Percentiles rank a stretch among this genome's conserved stretches.
Conservation (phyloP, 2,797 vertebrate genomes). For the Emydoidea blandingii region DNA sequence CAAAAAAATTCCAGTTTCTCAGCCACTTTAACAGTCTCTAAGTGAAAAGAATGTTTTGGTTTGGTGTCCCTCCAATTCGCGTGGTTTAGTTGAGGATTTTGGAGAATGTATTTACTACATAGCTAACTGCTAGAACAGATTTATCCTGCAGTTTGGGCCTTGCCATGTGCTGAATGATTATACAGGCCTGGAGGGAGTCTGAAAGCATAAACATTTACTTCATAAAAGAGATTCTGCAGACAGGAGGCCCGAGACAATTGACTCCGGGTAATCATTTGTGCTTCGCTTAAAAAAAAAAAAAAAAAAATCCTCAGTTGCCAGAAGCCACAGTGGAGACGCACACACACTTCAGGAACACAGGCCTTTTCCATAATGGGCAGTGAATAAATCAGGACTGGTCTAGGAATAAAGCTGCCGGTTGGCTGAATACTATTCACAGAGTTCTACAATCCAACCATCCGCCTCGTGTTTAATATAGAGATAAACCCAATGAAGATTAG, state of each 20-base stretch:
- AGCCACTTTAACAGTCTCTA: slow-evolving; percentile 48
- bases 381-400: not conserved
- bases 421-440: not conserved
- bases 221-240: slow-evolving; percentile 65
- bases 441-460: not conserved
- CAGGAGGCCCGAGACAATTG: slow-evolving; percentile 53
- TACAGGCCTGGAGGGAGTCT: slow-evolving; percentile 46
- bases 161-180: slow-evolving; percentile 62
- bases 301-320: not conserved
- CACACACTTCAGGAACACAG: not conserved
- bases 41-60: slow-evolving; percentile 61
- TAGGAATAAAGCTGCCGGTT: not conserved
- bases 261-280: slow-evolving; percentile 46
- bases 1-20: slow-evolving; percentile 71
- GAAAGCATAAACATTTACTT: slow-evolving; percentile 60
- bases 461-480: not conserved
- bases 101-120: slow-evolving; percentile 60
- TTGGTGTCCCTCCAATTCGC: slow-evolving; percentile 66
- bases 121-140: slow-evolving; percentile 62
- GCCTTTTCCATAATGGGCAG: slow-evolving; percentile 22
- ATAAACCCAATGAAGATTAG: slow-evolving; percentile 11
- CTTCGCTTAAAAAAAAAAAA: not conserved
- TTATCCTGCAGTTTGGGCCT: slow-evolving; percentile 31
- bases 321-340: slow-evolving; percentile 38
- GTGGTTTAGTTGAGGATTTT: slow-evolving; percentile 56